Evolutionary conservation across 2,888 invertebrate species (phyloP).

Genomic region (Diarsia rubi): DNA sequence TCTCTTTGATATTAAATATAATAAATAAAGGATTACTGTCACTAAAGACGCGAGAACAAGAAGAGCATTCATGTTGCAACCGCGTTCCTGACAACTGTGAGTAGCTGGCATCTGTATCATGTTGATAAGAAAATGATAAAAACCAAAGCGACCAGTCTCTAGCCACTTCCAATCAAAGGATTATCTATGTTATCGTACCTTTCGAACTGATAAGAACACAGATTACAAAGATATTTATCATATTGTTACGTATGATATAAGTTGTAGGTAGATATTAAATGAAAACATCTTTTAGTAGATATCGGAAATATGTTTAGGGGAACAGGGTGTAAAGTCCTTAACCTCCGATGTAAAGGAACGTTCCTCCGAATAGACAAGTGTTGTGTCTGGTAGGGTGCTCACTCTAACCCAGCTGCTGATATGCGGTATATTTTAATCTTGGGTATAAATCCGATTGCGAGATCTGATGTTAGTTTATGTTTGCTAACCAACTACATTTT

Average conservation of each 20-base stretch:
- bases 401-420: background rate
- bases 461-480: too few relatives aligned
- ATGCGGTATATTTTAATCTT: background rate
- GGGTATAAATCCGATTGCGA: too few relatives aligned
- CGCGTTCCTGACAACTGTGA: slow-evolving; percentile 14
- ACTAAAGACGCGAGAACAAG: slow-evolving; percentile 28
- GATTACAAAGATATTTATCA: slow-evolving; percentile 1
- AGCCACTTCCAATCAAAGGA: background rate
- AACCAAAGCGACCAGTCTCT: background rate
- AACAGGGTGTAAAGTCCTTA: background rate
- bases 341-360: background rate
- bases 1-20: slow-evolving; percentile 52
- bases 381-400: background rate
- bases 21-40: slow-evolving; percentile 22
- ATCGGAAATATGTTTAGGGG: background rate
- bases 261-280: background rate
- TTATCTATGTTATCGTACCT: background rate
- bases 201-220: background rate
- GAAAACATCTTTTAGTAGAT: background rate
- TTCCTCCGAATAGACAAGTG: background rate
- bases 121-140: background rate
- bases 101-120: too few relatives aligned
- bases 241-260: background rate
- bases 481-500: too few relatives aligned
- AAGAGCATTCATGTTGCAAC: slow-evolving; percentile 22